Evolutionary conservation across 2,888 invertebrate genomes (phyloP).

Genomic region (Gandaritis pyraliata): DNA sequence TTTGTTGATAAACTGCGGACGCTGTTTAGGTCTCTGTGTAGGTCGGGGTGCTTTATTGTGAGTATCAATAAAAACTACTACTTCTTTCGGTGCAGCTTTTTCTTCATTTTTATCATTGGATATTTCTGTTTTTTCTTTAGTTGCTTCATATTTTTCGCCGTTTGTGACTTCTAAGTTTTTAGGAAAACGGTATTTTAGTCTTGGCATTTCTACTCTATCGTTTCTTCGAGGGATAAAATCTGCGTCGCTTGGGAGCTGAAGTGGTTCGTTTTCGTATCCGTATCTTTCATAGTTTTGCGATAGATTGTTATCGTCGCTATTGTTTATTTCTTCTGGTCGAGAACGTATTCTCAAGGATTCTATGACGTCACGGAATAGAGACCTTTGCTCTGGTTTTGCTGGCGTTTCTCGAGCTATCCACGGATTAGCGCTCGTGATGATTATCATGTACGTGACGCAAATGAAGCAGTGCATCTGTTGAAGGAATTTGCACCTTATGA

Average conservation of each 20-base stretch:
- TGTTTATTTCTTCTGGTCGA: conserved; percentile 65
- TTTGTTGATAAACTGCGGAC: conserved; percentile 38
- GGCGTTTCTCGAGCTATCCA: conserved; percentile 51
- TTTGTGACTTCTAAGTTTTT: conserved; percentile 58
- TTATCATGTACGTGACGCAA: conserved; percentile 73
- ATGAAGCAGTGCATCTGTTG: conserved; percentile 79
- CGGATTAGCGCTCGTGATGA: conserved; percentile 67
- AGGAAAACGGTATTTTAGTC: conserved; percentile 70
- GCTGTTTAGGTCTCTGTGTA: conserved; percentile 63
- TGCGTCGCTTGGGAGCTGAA: conserved; percentile 61
- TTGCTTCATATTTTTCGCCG: conserved; percentile 41
- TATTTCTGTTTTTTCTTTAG: conserved; percentile 12
- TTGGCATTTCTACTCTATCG: conserved; percentile 74
- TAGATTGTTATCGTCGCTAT: conserved; percentile 69
- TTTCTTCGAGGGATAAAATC: conserved; percentile 74
- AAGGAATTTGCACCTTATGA: conserved; percentile 30
- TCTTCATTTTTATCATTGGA: conserved; percentile 45
- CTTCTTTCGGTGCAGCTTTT: conserved; percentile 56
- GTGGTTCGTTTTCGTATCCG: conserved; percentile 62
- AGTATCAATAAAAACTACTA: conserved; percentile 65
- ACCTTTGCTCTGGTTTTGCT: conserved; percentile 60
- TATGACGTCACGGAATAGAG: conserved; percentile 74
- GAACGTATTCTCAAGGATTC: conserved; percentile 70
- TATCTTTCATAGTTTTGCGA: conserved; percentile 63
- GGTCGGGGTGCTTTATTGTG: conserved; percentile 49